Evolutionary conservation across 2,113 vertebrate species (phyloP).

Genomic region (Trachemys scripta): DNA sequence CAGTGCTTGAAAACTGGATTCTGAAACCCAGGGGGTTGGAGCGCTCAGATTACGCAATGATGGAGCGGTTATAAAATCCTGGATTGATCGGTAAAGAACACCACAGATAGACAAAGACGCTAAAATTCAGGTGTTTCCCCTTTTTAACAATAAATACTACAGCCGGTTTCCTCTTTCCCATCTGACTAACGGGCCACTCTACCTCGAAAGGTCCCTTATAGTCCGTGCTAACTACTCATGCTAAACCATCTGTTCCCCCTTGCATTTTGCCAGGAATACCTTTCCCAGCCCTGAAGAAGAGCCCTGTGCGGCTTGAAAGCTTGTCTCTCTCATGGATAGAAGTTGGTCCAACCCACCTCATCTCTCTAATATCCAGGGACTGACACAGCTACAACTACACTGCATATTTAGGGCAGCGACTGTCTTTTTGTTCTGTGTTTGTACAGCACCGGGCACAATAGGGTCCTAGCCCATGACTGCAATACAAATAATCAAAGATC

Average conservation of each 20-base stretch:
- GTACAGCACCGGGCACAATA: neutral
- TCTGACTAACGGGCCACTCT: too few species aligned
- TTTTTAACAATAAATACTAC: neutral
- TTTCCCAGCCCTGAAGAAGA: neutral
- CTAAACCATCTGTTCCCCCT: too few species aligned
- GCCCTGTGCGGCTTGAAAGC: neutral
- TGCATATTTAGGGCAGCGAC: neutral
- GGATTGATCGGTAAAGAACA: neutral
- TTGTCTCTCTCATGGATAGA: neutral
- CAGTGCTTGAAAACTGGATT: neutral
- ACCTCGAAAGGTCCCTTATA: neutral
- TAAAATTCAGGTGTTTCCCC: neutral
- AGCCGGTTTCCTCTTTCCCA: neutral
- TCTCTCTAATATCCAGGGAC: neutral
- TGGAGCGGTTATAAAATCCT: neutral
- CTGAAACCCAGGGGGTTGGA: neutral
- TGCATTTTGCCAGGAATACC: neutral
- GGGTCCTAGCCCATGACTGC: fast-evolving
- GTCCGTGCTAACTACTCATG: too few species aligned
- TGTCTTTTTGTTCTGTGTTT: neutral
- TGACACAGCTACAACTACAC: neutral
- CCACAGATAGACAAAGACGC: neutral
- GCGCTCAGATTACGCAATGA: neutral
- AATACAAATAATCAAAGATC: neutral
- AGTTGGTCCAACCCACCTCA: neutral